A percentile compares a stretch with the other conserved stretches of the same genome.
Evolutionary conservation across 2,113 vertebrate genomes (phyloP).

Genomic region (Cyanocitta stelleri): DNA sequence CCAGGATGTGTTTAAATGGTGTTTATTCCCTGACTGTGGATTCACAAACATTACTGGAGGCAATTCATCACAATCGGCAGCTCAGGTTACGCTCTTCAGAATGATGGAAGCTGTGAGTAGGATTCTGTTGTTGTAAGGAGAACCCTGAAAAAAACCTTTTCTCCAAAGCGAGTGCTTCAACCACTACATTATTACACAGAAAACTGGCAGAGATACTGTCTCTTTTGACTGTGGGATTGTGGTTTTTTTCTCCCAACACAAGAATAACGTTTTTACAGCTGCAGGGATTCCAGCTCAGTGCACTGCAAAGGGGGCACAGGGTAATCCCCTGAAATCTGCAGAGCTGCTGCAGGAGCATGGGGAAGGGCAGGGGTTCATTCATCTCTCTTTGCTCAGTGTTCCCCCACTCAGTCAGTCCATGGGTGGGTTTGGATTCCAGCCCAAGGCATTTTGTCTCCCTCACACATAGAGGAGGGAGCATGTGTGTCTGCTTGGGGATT

Average conservation of each 20-base stretch:
- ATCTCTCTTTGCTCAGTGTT: neutral
- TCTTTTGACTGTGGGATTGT: neutral
- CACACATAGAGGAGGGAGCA: neutral
- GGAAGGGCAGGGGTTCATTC: neutral
- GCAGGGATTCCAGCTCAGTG: neutral
- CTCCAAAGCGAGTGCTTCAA: neutral
- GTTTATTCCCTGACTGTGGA: neutral
- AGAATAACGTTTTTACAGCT: neutral
- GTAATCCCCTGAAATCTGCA: neutral
- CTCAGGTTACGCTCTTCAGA: neutral
- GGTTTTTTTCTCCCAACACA: neutral
- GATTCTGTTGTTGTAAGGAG: neutral
- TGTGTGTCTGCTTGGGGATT: neutral
- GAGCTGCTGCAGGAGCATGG: neutral
- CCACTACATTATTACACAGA: neutral
- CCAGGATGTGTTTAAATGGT: neutral
- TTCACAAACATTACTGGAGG: neutral
- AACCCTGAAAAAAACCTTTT: neutral
- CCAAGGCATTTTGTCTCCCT: neutral
- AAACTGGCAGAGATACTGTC: neutral
- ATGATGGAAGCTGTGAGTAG: neutral
- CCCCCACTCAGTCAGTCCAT: neutral
- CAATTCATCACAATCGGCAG: neutral
- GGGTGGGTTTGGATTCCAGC: neutral
- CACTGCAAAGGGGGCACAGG: neutral